phyloP scores from a whole-genome alignment of 2,113 vertebrate genomes.

The Thalassoma bifasciatum region DNA sequence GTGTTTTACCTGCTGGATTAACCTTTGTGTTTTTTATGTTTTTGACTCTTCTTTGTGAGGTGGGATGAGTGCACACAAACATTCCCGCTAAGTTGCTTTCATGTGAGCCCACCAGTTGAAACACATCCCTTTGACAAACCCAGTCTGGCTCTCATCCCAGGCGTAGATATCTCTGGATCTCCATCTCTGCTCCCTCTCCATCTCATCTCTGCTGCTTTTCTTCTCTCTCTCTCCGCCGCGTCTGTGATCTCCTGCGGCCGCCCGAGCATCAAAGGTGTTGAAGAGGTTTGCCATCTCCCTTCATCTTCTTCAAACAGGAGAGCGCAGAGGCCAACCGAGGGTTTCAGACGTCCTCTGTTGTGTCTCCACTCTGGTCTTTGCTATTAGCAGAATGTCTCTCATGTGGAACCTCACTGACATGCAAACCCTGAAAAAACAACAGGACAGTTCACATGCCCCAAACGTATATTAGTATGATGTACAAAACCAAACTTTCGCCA shows the following conservation, averaged over 20 bases:
- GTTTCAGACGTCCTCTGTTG: slow-evolving; percentile 30
- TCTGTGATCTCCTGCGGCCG: slow-evolving; percentile 68
- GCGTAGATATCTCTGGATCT: background rate
- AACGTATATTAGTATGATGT: too few relatives aligned
- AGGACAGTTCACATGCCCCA: too few relatives aligned
- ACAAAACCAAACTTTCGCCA: too few relatives aligned
- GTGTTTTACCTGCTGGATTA: too few relatives aligned
- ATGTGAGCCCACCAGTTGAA: slow-evolving; percentile 21
- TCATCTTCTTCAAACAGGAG: slow-evolving; percentile 74
- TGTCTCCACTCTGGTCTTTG: slow-evolving; percentile 1
- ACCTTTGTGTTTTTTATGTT: too few relatives aligned
- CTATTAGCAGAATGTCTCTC: slow-evolving; percentile 27
- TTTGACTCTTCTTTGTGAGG: too few relatives aligned
- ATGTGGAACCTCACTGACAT: too few relatives aligned
- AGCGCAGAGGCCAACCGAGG: slow-evolving; percentile 67
- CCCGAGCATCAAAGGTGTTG: slow-evolving; percentile 72
- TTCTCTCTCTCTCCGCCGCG: slow-evolving; percentile 19
- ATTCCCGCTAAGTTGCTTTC: too few relatives aligned
- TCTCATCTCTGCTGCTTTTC: slow-evolving; percentile 23
- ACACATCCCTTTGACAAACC: slow-evolving; percentile 1
- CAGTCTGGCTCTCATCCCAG: too few relatives aligned
- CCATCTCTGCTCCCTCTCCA: slow-evolving; percentile 6
- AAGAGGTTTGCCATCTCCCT: slow-evolving; percentile 74
- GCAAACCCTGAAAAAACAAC: too few relatives aligned
- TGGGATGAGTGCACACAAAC: slow-evolving; percentile 16